Evolutionary conservation across 2,888 invertebrate genomes (phyloP).

Genomic region (Tinea pellionella): DNA sequence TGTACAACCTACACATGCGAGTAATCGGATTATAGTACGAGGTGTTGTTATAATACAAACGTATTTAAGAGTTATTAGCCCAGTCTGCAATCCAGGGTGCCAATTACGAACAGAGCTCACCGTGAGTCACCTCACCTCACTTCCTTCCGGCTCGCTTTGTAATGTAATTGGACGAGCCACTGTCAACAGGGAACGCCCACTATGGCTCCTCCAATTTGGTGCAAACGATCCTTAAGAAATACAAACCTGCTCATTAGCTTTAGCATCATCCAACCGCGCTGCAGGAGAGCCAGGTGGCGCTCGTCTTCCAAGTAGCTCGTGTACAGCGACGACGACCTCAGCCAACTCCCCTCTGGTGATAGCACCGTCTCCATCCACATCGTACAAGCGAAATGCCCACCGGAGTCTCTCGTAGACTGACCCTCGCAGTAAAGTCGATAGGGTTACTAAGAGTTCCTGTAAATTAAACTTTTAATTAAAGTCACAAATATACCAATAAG

Average conservation of each 20-base stretch:
- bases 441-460: slow-evolving; percentile 92
- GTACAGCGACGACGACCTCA: slow-evolving; percentile 84
- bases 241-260: slow-evolving; percentile 81
- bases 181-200: too few species aligned
- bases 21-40: too few species aligned
- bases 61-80: too few species aligned
- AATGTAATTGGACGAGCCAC: too few species aligned
- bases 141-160: too few species aligned
- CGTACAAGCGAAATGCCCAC: slow-evolving; percentile 97
- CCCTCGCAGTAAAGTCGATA: slow-evolving; percentile 92
- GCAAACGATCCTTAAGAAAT: too few species aligned
- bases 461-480: slow-evolving; percentile 21
- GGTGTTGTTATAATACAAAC: too few species aligned
- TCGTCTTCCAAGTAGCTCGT: slow-evolving; percentile 88
- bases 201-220: too few species aligned
- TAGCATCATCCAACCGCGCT: slow-evolving; percentile 78
- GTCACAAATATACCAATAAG: not conserved
- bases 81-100: too few species aligned
- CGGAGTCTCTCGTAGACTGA: slow-evolving; percentile 93
- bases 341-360: slow-evolving; percentile 92
- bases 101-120: too few species aligned
- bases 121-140: too few species aligned
- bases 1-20: too few species aligned
- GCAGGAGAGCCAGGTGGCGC: slow-evolving; percentile 76
- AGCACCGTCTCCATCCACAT: slow-evolving; percentile 95